phyloP scores from a whole-genome alignment of 2,888 invertebrate genomes.

The Meteorus cinctellus region DNA sequence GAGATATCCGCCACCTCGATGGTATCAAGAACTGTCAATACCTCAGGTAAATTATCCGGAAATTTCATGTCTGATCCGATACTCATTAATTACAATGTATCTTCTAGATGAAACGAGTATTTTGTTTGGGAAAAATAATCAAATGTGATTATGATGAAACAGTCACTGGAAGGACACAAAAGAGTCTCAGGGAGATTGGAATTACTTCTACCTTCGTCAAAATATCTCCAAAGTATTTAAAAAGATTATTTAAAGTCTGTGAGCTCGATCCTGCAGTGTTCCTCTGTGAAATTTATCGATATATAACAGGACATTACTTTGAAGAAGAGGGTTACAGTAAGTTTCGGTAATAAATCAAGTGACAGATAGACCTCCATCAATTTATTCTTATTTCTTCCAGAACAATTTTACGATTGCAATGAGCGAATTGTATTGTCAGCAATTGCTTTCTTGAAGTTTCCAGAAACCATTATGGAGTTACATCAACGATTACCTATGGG shows the following conservation, averaged over 20 bases:
- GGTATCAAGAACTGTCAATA: slow-evolving; percentile 64
- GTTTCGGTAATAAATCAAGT: slow-evolving; percentile 35
- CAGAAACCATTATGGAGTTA: slow-evolving; percentile 62
- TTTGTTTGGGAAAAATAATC: slow-evolving; percentile 60
- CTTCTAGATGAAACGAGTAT: slow-evolving; percentile 60
- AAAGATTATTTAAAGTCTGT: slow-evolving; percentile 54
- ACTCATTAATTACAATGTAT: background rate
- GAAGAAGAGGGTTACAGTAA: slow-evolving; percentile 64
- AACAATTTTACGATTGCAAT: slow-evolving; percentile 63
- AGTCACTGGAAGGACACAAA: slow-evolving; percentile 60
- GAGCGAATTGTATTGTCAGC: slow-evolving; percentile 67
- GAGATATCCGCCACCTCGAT: slow-evolving; percentile 54
- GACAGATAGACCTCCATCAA: background rate
- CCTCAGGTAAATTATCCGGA: slow-evolving; percentile 54
- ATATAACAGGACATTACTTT: slow-evolving; percentile 64
- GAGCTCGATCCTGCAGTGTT: slow-evolving; percentile 62
- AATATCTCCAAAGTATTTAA: slow-evolving; percentile 58
- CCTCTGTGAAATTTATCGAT: slow-evolving; percentile 64
- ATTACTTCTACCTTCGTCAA: slow-evolving; percentile 61
- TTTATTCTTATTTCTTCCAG: slow-evolving; percentile 50
- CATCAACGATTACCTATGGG: slow-evolving; percentile 62
- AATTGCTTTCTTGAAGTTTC: slow-evolving; percentile 67
- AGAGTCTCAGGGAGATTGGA: slow-evolving; percentile 60
- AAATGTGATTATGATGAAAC: slow-evolving; percentile 62
- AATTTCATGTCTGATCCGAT: background rate